Base-by-base conservation (phyloP, 2,888 invertebrate species). In the Sphaerophoria taeniata region DNA sequence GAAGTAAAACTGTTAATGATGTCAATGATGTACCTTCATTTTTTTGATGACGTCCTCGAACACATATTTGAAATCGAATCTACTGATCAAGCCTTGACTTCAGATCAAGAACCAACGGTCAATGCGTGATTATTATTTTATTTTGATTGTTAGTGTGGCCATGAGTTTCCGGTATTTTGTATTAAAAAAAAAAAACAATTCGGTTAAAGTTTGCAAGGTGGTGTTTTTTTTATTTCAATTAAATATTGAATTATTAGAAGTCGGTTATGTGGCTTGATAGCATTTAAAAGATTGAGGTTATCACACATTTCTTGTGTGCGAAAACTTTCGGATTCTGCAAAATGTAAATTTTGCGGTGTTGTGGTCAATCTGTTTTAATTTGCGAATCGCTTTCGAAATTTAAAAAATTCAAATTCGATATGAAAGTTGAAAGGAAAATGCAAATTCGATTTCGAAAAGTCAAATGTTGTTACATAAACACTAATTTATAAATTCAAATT, bases 121-220 rank as follows among this genome's bases (percentile, higher is more conserved):
- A 12, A 12, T 43, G 60, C 36, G 12, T 11, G 24, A 43, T 16
- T 3, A 61, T 43, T 61, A 31, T 31, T 45, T 31, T 31, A 61
- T 43, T n/a, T 61, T 61, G 47, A 34, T 14, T 47, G 5, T 43
- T 43, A 11, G 6, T 34, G 3, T 51, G 65, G 16, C 65, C 45
- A 63, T 63, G 47, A 47, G 63, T 33, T 47, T 47, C n/a, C 47
- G 63, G 33, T 61, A 39, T 39, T 2, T n/a, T 36, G 34, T 5
- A 9, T 4, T 24, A 4, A 43, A 43, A 12, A 3, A 39, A 7
- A 39, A 51, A 49, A 49, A 2, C 3, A 3, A 49, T 16, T 55
- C 33, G 12, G 14, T 33, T 53, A 31, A 12, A 12, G 7, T 24
- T 60, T 61, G 61, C 45, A 31, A 24, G 45, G 7, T 61, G n/a